Evolutionary conservation across 2,797 vertebrate species (phyloP), one percentile per base, ranked within the genome.

Genomic region (Thunnus albacares): DNA sequence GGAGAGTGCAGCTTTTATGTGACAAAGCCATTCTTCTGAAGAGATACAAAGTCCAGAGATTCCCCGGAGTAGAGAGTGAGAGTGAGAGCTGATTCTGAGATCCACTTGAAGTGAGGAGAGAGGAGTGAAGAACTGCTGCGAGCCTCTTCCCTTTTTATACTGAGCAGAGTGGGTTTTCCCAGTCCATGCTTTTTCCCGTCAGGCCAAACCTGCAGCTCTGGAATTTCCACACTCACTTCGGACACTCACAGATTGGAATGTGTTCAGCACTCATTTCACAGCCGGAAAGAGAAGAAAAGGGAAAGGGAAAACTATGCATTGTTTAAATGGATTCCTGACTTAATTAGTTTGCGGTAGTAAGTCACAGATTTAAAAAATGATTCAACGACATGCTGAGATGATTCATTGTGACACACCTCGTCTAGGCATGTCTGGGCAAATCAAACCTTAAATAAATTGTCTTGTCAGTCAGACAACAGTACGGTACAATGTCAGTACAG

Each of bases 101-200:
- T 77, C 65, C 52, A 35, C 38, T 75, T 47, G n/a, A 65, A 75
- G 62, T 22, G 26, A 88, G 35, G 41, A 52, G 64, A 66, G 65
- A 82, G 24, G 52, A 85, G 49, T 88, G 67, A 75, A 22, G 60
- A 55, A 33, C 65, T 69, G 43, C 72, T 74, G 65, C 0, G 5
- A 75, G 68, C 53, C 63, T 55, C 17, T 17, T 47, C n/a, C 9
- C 63, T 55, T 77, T 89, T 94, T 95, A 94, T 94, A 90, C 47
- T 20, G 0, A 20, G 20, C 4, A 3, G 1, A 68, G 87, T 88
- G 89, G 83, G 79, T 56, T 93, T 92, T 88, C 79, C 90, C 2
- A 84, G 4, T 4, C 79, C 77, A 67, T 49, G 75, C 26, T 47
- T 75, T 71, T 95, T 95, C 94, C 92, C 88, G 86, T 86, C 64